A percentile compares a stretch with the other conserved stretches of the same genome.
Evolutionary conservation across 1,140 invertebrate genomes (phyloP).

Genomic region (Aphidius gifuensis): DNA sequence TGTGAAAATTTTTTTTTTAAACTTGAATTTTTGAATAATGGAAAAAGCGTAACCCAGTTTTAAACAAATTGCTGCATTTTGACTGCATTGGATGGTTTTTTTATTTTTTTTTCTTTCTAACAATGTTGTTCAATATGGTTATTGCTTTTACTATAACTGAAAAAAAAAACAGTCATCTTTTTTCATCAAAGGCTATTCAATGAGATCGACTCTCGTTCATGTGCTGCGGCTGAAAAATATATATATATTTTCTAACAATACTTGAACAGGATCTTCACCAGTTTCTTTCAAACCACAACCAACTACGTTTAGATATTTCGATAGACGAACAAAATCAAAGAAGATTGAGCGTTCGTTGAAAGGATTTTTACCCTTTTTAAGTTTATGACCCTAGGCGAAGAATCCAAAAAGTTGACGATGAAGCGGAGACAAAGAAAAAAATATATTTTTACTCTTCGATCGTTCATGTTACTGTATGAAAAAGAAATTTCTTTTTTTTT

Average conservation of each 20-base stretch:
- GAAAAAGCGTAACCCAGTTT: slow-evolving; percentile 17
- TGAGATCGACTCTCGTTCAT: slow-evolving; percentile 7
- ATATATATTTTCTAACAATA: too few relatives aligned
- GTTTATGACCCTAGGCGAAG: slow-evolving; percentile 3
- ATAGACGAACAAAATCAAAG: slow-evolving; percentile 1
- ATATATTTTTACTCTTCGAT: slow-evolving; percentile 3
- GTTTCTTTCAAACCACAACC: too few relatives aligned
- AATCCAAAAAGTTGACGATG: slow-evolving; percentile 11
- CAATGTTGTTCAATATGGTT: too few relatives aligned
- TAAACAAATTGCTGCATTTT: slow-evolving; percentile 16
- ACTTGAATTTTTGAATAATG: slow-evolving; percentile 2
- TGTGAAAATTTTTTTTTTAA: neutral
- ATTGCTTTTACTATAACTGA: too few relatives aligned
- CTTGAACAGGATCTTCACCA: too few relatives aligned
- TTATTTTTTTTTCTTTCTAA: too few relatives aligned
- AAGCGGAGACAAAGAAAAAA: slow-evolving; percentile 10
- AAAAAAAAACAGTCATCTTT: too few relatives aligned
- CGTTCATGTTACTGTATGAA: slow-evolving; percentile 1
- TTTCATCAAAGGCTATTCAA: slow-evolving; percentile 11
- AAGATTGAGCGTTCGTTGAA: slow-evolving; percentile 11
- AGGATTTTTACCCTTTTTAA: slow-evolving; percentile 10
- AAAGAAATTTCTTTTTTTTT: too few relatives aligned
- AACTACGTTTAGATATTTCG: neutral
- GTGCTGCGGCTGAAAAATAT: neutral
- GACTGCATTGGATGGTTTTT: neutral